phyloP scores from a whole-genome alignment of 2,888 invertebrate genomes.

The Mayetiola destructor region DNA sequence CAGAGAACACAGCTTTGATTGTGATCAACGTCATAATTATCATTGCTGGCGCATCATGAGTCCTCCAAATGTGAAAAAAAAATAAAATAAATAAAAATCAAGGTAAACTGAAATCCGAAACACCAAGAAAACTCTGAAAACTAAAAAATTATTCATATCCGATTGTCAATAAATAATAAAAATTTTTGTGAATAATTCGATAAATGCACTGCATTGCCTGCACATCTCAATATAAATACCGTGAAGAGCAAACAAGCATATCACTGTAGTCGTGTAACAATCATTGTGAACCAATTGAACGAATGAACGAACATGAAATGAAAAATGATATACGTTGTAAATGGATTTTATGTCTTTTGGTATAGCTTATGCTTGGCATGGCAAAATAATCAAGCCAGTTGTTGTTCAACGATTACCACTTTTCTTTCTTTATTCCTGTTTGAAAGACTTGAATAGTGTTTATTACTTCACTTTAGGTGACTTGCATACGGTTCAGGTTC shows the following conservation, averaged over 20 bases:
- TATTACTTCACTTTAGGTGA: conserved; percentile 13
- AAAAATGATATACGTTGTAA: conserved; percentile 1
- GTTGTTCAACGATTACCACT: no score
- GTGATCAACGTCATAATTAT: conserved; percentile 6
- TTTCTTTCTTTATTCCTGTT: no score
- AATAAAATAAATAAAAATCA: no score
- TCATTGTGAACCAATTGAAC: no score
- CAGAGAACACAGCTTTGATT: no score
- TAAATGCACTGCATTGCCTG: conserved; percentile 7
- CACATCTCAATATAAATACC: no score
- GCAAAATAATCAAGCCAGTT: conserved; percentile 4
- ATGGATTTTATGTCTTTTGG: neutral
- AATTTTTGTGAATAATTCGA: conserved; percentile 1
- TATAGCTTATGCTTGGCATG: conserved; percentile 2
- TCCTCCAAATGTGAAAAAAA: no score
- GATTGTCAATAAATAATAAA: neutral
- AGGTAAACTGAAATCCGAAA: neutral
- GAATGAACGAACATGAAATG: neutral
- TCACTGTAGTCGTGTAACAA: no score
- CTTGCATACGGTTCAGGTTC: conserved; percentile 8
- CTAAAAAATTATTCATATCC: conserved; percentile 2
- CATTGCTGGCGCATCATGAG: neutral
- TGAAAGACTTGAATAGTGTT: conserved; percentile 2
- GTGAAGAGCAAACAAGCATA: no score
- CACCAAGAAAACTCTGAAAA: neutral